Conservation (phyloP, 2,797 vertebrate genomes). For the Labeo calbasu region DNA sequence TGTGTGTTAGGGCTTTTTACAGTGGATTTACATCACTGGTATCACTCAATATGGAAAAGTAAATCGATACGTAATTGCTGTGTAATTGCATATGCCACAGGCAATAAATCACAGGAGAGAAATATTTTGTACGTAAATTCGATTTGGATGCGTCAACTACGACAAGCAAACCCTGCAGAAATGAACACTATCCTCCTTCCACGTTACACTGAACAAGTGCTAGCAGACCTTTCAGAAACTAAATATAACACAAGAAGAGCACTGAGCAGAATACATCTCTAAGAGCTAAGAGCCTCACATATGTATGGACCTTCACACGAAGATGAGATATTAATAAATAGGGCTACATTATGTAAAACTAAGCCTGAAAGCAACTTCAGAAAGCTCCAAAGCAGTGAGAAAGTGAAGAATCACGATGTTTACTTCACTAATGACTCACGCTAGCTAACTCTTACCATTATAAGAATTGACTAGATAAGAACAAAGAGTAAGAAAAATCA, state of each 20-base stretch:
- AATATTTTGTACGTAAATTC: constrained; percentile 28
- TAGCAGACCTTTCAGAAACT: constrained; percentile 10
- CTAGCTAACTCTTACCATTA: constrained; percentile 29
- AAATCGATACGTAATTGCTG: constrained; percentile 38
- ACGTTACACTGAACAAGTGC: background rate
- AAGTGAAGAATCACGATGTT: constrained; percentile 5
- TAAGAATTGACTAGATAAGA: constrained; percentile 25
- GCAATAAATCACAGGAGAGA: constrained; percentile 24
- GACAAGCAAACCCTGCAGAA: background rate
- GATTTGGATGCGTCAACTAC: background rate
- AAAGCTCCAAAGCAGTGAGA: background rate
- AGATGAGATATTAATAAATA: background rate
- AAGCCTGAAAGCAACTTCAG: constrained; percentile 21
- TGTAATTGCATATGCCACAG: constrained; percentile 30
- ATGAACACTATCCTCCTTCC: background rate
- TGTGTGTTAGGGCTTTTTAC: background rate
- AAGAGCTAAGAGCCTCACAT: constrained; percentile 2
- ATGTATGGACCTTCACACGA: constrained; percentile 1
- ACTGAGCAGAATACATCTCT: background rate
- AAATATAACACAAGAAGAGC: background rate
- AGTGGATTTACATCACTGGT: constrained; percentile 1
- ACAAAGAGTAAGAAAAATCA: constrained; percentile 41
- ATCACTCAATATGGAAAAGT: constrained; percentile 14
- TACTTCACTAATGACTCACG: constrained; percentile 21
- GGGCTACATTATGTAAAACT: background rate